These are phyloP conservation scores for Athene cunicularia DNA, from an alignment of 2,113 vertebrate species.

Conservation along the genomic window DNA sequence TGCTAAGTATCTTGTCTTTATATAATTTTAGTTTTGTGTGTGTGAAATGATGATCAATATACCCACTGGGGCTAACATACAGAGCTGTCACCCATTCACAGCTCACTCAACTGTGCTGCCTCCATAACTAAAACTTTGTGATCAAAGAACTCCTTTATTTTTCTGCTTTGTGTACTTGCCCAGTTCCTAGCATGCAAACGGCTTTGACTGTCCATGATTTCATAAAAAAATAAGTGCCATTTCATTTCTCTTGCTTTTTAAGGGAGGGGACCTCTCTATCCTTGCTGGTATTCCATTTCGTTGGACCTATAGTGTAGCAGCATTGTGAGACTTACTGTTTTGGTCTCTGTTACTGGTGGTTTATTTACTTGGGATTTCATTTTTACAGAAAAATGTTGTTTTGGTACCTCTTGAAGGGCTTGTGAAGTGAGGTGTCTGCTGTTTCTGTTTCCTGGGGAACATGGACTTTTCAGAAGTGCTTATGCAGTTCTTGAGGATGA, in stretches of 20 bases:
- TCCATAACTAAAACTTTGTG: background rate
- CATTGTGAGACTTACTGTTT: background rate
- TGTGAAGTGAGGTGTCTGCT: background rate
- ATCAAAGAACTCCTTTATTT: background rate
- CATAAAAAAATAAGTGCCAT: background rate
- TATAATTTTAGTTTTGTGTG: background rate
- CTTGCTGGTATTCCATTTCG: background rate
- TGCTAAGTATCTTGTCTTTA: background rate
- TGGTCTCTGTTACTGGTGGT: background rate
- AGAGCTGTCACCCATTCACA: background rate
- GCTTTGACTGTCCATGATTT: background rate
- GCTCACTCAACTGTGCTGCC: background rate
- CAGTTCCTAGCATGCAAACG: background rate
- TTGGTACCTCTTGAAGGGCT: background rate
- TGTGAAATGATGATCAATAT: background rate
- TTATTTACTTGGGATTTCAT: background rate
- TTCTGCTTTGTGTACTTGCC: background rate
- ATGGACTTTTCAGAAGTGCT: background rate
- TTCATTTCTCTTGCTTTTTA: background rate
- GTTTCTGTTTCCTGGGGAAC: background rate
- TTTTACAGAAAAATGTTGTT: background rate
- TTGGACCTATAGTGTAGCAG: background rate
- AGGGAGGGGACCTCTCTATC: background rate
- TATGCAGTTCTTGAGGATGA: background rate
- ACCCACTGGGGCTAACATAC: background rate